Percentiles rank a stretch among this genome's conserved stretches.
phyloP scores from a whole-genome alignment of 1,140 invertebrate species.

The Drosophila sturtevanti region DNA sequence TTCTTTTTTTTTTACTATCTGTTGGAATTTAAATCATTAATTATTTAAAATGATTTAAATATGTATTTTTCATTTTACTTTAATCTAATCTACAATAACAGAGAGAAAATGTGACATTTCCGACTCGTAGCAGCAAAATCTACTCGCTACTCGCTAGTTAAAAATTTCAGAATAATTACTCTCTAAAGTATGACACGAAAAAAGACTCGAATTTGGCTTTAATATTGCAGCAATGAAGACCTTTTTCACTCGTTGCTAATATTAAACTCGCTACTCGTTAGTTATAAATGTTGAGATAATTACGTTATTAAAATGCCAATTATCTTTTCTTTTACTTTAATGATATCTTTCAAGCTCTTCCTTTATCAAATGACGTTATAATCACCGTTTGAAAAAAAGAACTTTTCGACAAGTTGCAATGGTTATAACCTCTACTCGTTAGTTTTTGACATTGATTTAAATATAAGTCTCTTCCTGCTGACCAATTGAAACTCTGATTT shows the following conservation, averaged over 20 bases:
- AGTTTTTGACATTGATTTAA: background rate
- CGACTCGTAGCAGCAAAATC: background rate
- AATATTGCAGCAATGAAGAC: too few species aligned
- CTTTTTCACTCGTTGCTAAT: background rate
- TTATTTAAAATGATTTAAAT: background rate
- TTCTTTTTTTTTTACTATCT: background rate
- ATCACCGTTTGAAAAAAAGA: too few species aligned
- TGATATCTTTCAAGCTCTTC: too few species aligned
- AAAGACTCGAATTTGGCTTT: background rate
- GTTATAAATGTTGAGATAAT: too few species aligned
- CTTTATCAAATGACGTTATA: too few species aligned
- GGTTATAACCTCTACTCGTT: background rate
- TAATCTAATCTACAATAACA: too few species aligned
- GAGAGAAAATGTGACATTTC: background rate
- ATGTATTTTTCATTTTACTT: too few species aligned
- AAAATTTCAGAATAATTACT: too few species aligned
- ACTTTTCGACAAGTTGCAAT: too few species aligned
- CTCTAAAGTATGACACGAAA: too few species aligned
- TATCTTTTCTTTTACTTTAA: too few species aligned
- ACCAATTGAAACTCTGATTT: conserved; percentile 48
- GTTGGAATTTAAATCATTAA: background rate
- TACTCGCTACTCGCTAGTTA: background rate
- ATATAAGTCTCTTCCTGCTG: conserved; percentile 7
- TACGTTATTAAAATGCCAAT: too few species aligned
- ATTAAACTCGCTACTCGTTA: background rate